Base-by-base conservation (phyloP, 2,888 invertebrate genomes). In the Pyrrhia umbra region DNA sequence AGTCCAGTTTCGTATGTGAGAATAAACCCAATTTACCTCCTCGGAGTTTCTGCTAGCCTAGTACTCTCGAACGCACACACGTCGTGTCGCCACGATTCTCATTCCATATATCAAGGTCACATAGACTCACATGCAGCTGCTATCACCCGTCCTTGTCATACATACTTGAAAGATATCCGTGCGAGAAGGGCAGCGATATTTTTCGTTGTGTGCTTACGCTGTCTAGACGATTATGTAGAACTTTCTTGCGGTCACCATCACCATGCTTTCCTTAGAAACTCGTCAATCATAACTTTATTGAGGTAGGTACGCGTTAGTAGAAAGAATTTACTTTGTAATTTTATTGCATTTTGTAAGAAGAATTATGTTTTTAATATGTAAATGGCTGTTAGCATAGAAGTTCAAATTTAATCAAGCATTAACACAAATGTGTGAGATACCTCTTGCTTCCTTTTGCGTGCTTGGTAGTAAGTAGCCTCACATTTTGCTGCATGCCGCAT, bases 61-160 rank as follows among this genome's bases (percentile, higher is more conserved):
- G 93, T 94, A 93, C 86, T 85, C 82, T 83, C 75, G 76, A 86
- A 86, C 89, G 85, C 90, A 91, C 92, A 91, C 90, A 90, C 87
- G 84, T 85, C 88, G 85, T 88, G 85, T 85, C 85, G 85, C 80
- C 83, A 86, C 85, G 80, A 83, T 86, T 89, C 87, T 88, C 87
- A 86, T 89, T 89, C 89, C 88, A 89, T 86, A 88, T 85, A 93
- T 92, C 91, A 93, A 93, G 93, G 92, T 90, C 92, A 88, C 83
- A 82, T 85, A 85, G 84, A 83, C 88, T 85, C 86, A 88, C 89
- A 90, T 88, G 85, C 87, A 88, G 83, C 85, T 85, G 82, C 68
- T 45, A 62, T 67, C 68, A 75, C 62, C 66, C 89, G 88, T 85
- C 91, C 82, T 82, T 90, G 57, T 62, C 87, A 61, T 85, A 77